Conservation (phyloP, 37 sponge, comb jelly and placozoan genomes). For the Ephydatia muelleri region DNA sequence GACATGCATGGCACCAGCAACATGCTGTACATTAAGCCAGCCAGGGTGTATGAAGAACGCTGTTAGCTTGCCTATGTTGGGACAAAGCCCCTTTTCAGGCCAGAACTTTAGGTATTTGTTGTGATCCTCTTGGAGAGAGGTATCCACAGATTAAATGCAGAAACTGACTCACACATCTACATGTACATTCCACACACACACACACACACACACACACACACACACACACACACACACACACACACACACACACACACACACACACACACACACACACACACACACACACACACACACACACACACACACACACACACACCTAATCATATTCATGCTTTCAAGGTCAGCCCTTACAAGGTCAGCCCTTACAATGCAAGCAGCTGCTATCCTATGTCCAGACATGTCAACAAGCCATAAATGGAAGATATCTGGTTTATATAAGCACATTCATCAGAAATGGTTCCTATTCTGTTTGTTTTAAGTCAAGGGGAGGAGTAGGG, state of each 20-base stretch:
- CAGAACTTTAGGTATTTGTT: not conserved
- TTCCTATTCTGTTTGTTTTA: slow-evolving; percentile 1
- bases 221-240: too few species aligned
- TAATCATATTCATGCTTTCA: slow-evolving; percentile 1
- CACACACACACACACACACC: too few species aligned
- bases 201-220: too few species aligned
- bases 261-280: too few species aligned
- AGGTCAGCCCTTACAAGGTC: not conserved
- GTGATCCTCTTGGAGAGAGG: not conserved
- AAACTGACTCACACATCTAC: not conserved
- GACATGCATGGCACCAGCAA: slow-evolving; percentile 1
- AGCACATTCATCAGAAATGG: not conserved
- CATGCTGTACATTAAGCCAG: not conserved
- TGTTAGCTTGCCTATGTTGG: not conserved
- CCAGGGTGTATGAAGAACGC: not conserved
- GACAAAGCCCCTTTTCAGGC: not conserved
- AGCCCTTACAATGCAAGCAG: not conserved
- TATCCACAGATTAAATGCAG: not conserved
- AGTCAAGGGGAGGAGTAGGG: too few species aligned
- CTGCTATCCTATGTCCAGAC: not conserved
- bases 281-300: too few species aligned
- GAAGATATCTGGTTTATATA: not conserved
- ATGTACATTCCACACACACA: not conserved
- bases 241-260: too few species aligned
- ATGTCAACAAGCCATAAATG: slow-evolving; percentile 1